Conservation (phyloP, 2,888 invertebrate species). For the Xestia rhomboidea region DNA sequence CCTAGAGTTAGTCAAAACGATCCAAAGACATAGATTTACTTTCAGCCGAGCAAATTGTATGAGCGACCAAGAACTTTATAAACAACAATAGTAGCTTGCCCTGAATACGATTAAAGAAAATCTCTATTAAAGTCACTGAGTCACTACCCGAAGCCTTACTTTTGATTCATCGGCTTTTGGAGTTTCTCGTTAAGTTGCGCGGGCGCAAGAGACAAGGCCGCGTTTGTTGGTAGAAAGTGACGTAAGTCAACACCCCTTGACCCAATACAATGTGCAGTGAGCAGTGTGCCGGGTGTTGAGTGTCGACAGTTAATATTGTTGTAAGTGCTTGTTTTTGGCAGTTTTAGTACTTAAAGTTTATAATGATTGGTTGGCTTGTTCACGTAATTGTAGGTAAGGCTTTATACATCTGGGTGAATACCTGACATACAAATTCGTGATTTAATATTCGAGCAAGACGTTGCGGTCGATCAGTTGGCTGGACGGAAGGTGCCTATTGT, state of each 20-base stretch:
- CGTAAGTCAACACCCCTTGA: slow-evolving; percentile 66
- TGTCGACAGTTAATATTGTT: slow-evolving; percentile 15
- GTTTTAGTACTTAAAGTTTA: slow-evolving; percentile 8
- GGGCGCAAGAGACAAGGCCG: slow-evolving; percentile 59
- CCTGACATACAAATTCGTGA: background rate
- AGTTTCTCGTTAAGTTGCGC: slow-evolving; percentile 40
- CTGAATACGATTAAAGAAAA: background rate
- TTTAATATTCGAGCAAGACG: background rate
- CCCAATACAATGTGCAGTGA: slow-evolving; percentile 47
- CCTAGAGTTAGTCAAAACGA: too few relatives aligned
- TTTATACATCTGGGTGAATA: background rate
- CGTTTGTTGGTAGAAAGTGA: slow-evolving; percentile 67
- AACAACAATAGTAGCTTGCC: background rate
- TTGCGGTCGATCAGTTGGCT: background rate
- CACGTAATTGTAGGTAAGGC: slow-evolving; percentile 11
- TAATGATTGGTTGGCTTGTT: slow-evolving; percentile 25
- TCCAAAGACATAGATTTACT: background rate
- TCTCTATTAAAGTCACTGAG: background rate
- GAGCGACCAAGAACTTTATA: slow-evolving; percentile 12
- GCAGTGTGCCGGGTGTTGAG: slow-evolving; percentile 1
- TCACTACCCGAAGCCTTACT: slow-evolving; percentile 24
- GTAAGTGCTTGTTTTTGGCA: slow-evolving; percentile 15
- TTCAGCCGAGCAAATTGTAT: background rate
- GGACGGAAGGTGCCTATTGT: background rate
- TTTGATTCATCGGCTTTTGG: slow-evolving; percentile 29